Evolutionary conservation across 2,113 vertebrate genomes (phyloP), one percentile per base, ranked within the genome.

Genomic region (Pterocles orientalis): DNA sequence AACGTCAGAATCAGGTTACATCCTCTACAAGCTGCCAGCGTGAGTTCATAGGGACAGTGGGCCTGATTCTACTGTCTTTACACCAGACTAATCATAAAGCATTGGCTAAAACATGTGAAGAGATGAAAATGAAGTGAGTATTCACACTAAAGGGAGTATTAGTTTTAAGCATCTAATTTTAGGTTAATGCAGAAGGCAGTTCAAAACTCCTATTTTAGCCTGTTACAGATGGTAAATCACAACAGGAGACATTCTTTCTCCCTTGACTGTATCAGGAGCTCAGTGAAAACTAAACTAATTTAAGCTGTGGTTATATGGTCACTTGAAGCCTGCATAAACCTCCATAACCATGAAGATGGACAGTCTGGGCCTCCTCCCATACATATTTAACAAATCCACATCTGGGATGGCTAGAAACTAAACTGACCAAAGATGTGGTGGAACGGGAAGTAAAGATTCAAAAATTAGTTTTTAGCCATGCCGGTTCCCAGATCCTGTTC

Each of bases 171-270:
- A 71, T 54, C 25, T 53, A 61, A 61, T 16, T 62, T 70, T 51
- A 45, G 13, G 6, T 78, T 88, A 23, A 28, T 78, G 29, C 25
- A 84, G 60, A 92, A 92, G 28, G 36, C 12, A 6, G 3, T 54
- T 54, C 65, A 86, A 39, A 75, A 25, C 51, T 72, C 43, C 20
- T 51, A 3, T 33, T 31, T 48, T 72, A 76, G 56, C 62, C 31
- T 82, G 20, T n/a, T 77, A 39, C 24, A 76, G 50, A 48, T 61
- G 45, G 43, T 15, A 57, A 72, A 64, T 69, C 56, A 48, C 57
- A 75, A 24, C 8, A 89, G 47, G 13, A 91, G 6, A 10, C 21
- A 19, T 0, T 0, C 1, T 65, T 86, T 81, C 31, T 54, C 54
- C 26, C 21, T 76, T 82, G 48, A n/a, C 43, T 82, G 43, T 50